Evolutionary conservation across 2,888 invertebrate genomes (phyloP).

Genomic region (Mamestra brassicae): DNA sequence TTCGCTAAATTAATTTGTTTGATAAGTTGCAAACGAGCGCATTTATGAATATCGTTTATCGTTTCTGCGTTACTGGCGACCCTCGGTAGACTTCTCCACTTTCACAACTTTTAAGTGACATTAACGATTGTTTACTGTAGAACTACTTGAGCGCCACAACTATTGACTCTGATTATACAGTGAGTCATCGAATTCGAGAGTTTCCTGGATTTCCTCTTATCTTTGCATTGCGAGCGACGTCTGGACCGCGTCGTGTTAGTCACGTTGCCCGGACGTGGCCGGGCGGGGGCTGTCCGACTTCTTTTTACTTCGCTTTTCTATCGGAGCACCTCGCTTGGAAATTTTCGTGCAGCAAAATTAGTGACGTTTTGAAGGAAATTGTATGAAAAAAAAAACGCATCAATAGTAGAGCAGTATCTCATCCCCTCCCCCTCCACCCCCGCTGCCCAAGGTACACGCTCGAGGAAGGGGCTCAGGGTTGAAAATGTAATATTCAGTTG

Average conservation of each 20-base stretch:
- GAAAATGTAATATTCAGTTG: conserved; percentile 54
- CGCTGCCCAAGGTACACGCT: not conserved
- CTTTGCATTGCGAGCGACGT: conserved; percentile 10
- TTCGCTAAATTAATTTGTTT: conserved; percentile 32
- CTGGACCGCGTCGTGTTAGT: not conserved
- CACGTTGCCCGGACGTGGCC: not conserved
- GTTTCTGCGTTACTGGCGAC: conserved; percentile 6
- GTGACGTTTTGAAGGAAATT: conserved; percentile 6
- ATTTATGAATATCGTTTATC: conserved; percentile 20
- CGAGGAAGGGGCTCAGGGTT: conserved; percentile 16
- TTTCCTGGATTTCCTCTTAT: conserved; percentile 12
- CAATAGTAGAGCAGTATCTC: conserved; percentile 5
- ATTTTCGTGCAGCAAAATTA: conserved; percentile 24
- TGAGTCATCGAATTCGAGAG: conserved; percentile 1
- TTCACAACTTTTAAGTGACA: conserved; percentile 13
- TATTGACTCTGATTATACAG: conserved; percentile 22
- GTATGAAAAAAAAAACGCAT: conserved; percentile 25
- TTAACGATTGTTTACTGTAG: conserved; percentile 11
- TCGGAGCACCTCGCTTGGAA: not conserved
- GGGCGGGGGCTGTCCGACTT: not conserved
- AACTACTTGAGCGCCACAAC: conserved; percentile 12
- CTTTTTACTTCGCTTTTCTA: conserved; percentile 23
- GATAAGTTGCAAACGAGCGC: conserved; percentile 1
- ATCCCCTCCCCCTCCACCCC: no score
- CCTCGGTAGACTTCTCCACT: not conserved